Base-by-base conservation (phyloP, 2,797 vertebrate genomes). In the Nannoperca australis region DNA sequence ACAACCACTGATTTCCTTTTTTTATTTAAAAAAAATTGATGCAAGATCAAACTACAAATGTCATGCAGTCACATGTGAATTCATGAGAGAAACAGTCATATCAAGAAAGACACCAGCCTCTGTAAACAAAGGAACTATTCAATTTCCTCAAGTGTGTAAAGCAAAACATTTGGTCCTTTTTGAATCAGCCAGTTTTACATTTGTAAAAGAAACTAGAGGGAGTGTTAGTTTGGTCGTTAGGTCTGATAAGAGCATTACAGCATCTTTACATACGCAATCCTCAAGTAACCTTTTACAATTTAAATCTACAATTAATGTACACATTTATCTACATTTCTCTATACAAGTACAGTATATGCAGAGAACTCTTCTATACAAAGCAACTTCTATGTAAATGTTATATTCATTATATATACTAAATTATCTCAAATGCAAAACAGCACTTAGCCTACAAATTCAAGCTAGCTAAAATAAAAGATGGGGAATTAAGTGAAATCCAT, bases 41-140 rank as follows among this genome's bases (percentile, higher is more conserved):
- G 67, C 82, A 91, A 85, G 75, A 85, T 64, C 84, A 74, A 84
- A 74, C 70, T 84, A 89, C 68, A 86, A 53, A 24, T 80, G 64
- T 59, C 66, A 64, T 53, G n/a, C 11, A 56, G 7, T 27, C 22
- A 20, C 36, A 47, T 54, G 13, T 82, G 44, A 76, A 77, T 53
- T 64, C 38, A 76, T 51, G n/a, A 68, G 55, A 74, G 14, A 66
- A 63, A 76, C 8, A 54, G 4, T 65, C 50, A 73, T 47, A 70
- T 74, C 18, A 73, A 77, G n/a, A 75, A 62, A 73, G 22, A 79
- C 65, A 83, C 60, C 81, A 88, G 81, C 70, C 86, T 71, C 63
- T 91, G 87, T 90, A 91, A 93, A 93, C 85, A 91, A 89, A 85
- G 30, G 40, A 90, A 84, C 65, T 63, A 69, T 73, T 79, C 62